phyloP scores from a whole-genome alignment of 2,888 invertebrate species.

The Taphrorychus bicolor region DNA sequence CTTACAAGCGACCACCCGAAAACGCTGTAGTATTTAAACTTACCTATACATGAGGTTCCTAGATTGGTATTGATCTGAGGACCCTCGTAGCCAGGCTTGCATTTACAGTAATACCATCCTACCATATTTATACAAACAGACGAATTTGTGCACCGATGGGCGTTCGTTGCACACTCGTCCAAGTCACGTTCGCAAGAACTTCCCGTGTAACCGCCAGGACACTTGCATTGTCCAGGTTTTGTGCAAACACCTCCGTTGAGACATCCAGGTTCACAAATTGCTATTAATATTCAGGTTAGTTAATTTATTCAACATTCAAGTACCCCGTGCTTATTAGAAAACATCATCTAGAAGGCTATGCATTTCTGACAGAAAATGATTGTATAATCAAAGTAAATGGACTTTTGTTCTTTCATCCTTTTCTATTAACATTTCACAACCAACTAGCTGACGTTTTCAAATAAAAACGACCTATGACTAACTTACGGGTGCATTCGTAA shows the following conservation, averaged over 20 bases:
- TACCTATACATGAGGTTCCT: conserved; percentile 71
- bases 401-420: too few species aligned
- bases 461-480: not conserved
- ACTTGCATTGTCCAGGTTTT: conserved; percentile 78
- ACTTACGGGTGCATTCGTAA: conserved; percentile 80
- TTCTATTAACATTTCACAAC: too few species aligned
- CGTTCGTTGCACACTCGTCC: conserved; percentile 80
- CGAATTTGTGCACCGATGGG: conserved; percentile 76
- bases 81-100: conserved; percentile 78
- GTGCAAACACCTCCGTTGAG: conserved; percentile 84
- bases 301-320: too few species aligned
- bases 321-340: too few species aligned
- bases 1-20: too few species aligned
- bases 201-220: conserved; percentile 83
- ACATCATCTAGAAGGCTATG: too few species aligned
- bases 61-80: conserved; percentile 64
- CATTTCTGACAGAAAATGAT: too few species aligned
- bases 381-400: too few species aligned
- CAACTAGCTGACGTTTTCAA: too few species aligned
- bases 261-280: conserved; percentile 80
- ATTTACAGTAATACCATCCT: conserved; percentile 89
- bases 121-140: conserved; percentile 87
- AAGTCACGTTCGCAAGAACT: conserved; percentile 84
- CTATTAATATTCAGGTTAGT: too few species aligned
- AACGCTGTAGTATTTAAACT: too few species aligned